Percentiles rank a stretch among this genome's conserved stretches.
phyloP scores from a whole-genome alignment of 1,140 invertebrate species.

The Solen grandis region DNA sequence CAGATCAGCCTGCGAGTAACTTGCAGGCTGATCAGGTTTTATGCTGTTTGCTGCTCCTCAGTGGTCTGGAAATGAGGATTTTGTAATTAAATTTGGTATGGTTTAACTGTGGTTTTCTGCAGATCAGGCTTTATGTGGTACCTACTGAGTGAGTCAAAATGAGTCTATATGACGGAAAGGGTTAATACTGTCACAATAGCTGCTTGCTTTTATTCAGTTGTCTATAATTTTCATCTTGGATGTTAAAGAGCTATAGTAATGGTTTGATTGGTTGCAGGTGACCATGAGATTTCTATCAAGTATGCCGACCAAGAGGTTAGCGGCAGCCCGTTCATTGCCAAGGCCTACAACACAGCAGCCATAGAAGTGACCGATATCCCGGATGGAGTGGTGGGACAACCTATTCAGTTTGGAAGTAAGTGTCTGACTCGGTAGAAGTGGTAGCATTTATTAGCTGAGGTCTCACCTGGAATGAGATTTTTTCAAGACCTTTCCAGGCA shows the following conservation, averaged over 20 bases:
- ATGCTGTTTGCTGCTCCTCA: no score
- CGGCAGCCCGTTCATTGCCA: constrained; percentile 95
- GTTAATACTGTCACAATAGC: background rate
- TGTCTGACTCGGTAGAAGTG: no score
- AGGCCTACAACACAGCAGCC: constrained; percentile 93
- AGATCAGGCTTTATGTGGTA: background rate
- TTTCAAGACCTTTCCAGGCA: no score
- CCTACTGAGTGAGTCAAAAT: background rate
- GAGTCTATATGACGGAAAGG: background rate
- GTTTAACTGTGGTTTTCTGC: background rate
- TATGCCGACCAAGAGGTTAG: constrained; percentile 94
- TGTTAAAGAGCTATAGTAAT: background rate
- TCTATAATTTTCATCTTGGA: background rate
- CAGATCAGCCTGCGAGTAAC: no score
- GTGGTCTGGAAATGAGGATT: no score
- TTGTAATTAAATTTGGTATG: background rate
- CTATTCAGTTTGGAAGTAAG: constrained; percentile 95
- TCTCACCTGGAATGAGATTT: no score
- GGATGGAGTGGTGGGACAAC: constrained; percentile 93
- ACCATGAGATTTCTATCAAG: constrained; percentile 93
- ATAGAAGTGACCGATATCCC: constrained; percentile 91
- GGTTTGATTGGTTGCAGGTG: constrained; percentile 81
- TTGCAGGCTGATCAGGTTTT: no score
- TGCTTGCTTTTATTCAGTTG: background rate
- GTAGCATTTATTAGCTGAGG: no score